phyloP scores from a whole-genome alignment of 2,888 invertebrate species.

The Ectemnius lituratus region DNA sequence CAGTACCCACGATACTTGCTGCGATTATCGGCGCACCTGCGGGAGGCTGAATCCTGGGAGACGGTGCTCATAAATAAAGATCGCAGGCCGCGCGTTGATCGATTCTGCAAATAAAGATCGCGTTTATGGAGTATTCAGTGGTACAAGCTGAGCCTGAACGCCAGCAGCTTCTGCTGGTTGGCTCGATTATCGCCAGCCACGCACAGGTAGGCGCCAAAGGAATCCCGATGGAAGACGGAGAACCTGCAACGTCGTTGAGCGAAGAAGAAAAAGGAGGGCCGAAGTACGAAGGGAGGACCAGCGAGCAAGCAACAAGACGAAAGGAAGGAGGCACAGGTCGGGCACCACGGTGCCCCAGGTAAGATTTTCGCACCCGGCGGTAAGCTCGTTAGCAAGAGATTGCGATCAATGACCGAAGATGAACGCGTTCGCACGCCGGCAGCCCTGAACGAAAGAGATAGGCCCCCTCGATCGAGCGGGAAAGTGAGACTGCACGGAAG shows the following conservation, averaged over 20 bases:
- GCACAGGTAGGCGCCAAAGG: slow-evolving; percentile 46
- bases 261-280: slow-evolving; percentile 24
- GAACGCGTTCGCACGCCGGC: slow-evolving; percentile 71
- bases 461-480: slow-evolving; percentile 25
- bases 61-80: slow-evolving; percentile 53
- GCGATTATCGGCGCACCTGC: slow-evolving; percentile 37
- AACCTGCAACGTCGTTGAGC: slow-evolving; percentile 2
- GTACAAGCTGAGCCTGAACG: neutral
- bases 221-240: slow-evolving; percentile 27
- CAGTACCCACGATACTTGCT: neutral
- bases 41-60: slow-evolving; percentile 7
- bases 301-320: slow-evolving; percentile 29
- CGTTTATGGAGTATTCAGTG: slow-evolving; percentile 14
- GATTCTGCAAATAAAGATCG: slow-evolving; percentile 61
- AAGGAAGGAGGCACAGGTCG: slow-evolving; percentile 47
- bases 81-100: slow-evolving; percentile 46
- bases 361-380: slow-evolving; percentile 74
- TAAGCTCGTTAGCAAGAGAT: slow-evolving; percentile 74
- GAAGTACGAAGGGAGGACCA: neutral
- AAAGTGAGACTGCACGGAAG: slow-evolving; percentile 15
- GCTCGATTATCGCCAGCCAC: slow-evolving; percentile 55
- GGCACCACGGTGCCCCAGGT: slow-evolving; percentile 53
- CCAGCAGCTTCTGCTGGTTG: slow-evolving; percentile 30
- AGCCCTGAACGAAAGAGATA: slow-evolving; percentile 24
- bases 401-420: slow-evolving; percentile 76